These are phyloP conservation scores for Pollenia amentaria DNA, from an alignment of 2,888 invertebrate species.

Conservation along the genomic window DNA sequence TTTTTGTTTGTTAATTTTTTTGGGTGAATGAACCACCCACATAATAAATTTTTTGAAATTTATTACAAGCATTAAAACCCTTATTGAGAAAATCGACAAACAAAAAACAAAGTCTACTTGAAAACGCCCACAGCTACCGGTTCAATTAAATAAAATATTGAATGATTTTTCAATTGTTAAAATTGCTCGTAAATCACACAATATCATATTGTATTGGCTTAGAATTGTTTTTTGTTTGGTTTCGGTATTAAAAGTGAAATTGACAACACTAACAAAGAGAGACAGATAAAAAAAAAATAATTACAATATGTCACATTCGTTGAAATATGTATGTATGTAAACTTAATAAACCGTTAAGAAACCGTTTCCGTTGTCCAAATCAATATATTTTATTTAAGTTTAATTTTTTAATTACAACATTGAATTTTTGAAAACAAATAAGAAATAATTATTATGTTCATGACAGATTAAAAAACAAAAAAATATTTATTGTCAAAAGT, in stretches of 20 bases:
- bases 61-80: neutral
- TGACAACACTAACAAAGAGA: neutral
- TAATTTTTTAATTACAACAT: too few species aligned
- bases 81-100: neutral
- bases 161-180: slow-evolving; percentile 52
- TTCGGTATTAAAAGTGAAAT: slow-evolving; percentile 2
- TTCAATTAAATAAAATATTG: slow-evolving; percentile 55
- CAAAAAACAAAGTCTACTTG: slow-evolving; percentile 3
- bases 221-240: neutral
- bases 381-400: neutral
- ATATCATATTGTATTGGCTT: slow-evolving; percentile 35
- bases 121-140: slow-evolving; percentile 50
- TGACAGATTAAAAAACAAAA: too few species aligned
- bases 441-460: too few species aligned
- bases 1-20: neutral
- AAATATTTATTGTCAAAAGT: too few species aligned
- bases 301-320: slow-evolving; percentile 3
- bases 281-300: neutral
- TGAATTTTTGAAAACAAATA: too few species aligned
- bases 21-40: slow-evolving; percentile 9
- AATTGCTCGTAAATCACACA: slow-evolving; percentile 31
- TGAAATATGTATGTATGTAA: neutral
- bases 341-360: slow-evolving; percentile 45
- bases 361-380: slow-evolving; percentile 35
- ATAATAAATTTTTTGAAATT: neutral